Evolutionary conservation across 2,113 vertebrate genomes (phyloP).

Genomic region (Dromiciops gliroides): DNA sequence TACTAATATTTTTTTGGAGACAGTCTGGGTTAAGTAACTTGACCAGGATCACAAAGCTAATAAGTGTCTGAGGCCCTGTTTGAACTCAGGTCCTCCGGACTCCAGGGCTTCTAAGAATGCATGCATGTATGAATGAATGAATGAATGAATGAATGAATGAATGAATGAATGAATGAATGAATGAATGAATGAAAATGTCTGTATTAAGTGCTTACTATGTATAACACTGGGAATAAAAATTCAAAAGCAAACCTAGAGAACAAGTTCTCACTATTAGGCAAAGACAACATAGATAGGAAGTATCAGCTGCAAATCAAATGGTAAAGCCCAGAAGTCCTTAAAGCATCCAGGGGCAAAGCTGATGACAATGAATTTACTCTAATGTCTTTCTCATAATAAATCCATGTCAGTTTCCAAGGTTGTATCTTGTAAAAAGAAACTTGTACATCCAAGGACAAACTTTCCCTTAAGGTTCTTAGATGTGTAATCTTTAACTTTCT

Average conservation of each 20-base stretch:
- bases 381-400: background rate
- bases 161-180: too few species aligned
- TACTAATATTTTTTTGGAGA: background rate
- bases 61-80: background rate
- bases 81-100: background rate
- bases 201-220: background rate
- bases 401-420: background rate
- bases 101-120: background rate
- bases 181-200: background rate
- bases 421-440: background rate
- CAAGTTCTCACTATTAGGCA: background rate
- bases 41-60: background rate
- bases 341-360: background rate
- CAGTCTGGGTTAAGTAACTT: background rate
- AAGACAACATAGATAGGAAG: background rate
- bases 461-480: background rate
- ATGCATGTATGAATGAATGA: background rate
- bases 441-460: accelerated
- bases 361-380: background rate
- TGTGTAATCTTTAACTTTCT: background rate
- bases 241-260: background rate
- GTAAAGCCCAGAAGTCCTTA: background rate
- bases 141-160: background rate
- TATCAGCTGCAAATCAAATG: background rate
- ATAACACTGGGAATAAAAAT: background rate